Percentiles rank a stretch among this genome's conserved stretches.
Evolutionary conservation across 2,888 invertebrate genomes (phyloP).

Genomic region (Crocallis elinguaria): DNA sequence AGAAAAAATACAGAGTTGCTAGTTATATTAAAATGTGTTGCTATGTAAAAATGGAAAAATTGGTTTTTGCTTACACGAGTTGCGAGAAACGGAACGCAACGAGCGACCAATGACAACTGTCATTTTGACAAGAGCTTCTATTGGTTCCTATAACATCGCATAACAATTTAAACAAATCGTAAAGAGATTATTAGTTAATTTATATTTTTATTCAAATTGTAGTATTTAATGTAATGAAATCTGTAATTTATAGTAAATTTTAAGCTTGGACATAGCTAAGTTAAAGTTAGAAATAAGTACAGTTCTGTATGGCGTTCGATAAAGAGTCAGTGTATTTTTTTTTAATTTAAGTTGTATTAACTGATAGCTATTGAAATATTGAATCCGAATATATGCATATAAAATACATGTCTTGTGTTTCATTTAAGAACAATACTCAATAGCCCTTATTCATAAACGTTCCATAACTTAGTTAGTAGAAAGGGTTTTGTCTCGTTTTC

Average conservation of each 20-base stretch:
- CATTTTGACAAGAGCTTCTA: slow-evolving; percentile 31
- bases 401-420: slow-evolving; percentile 69
- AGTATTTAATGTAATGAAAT: slow-evolving; percentile 75
- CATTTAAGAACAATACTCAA: slow-evolving; percentile 40
- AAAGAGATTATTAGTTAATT: slow-evolving; percentile 72
- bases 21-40: slow-evolving; percentile 3
- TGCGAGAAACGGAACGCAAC: slow-evolving; percentile 7
- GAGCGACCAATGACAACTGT: slow-evolving; percentile 14
- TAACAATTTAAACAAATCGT: slow-evolving; percentile 45
- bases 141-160: slow-evolving; percentile 34
- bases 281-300: slow-evolving; percentile 60
- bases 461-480: too few species aligned
- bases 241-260: slow-evolving; percentile 80
- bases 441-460: too few species aligned
- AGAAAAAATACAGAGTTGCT: slow-evolving; percentile 3
- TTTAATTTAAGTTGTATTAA: slow-evolving; percentile 79
- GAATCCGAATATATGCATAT: slow-evolving; percentile 84
- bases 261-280: slow-evolving; percentile 81
- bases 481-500: too few species aligned
- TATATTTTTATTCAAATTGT: slow-evolving; percentile 58
- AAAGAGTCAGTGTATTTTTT: slow-evolving; percentile 80
- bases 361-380: slow-evolving; percentile 82
- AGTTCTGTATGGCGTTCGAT: slow-evolving; percentile 64
- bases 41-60: not conserved
- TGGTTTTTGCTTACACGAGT: not conserved